Evolutionary conservation across 2,888 invertebrate genomes (phyloP).

Genomic region (Nymphalis urticae): DNA sequence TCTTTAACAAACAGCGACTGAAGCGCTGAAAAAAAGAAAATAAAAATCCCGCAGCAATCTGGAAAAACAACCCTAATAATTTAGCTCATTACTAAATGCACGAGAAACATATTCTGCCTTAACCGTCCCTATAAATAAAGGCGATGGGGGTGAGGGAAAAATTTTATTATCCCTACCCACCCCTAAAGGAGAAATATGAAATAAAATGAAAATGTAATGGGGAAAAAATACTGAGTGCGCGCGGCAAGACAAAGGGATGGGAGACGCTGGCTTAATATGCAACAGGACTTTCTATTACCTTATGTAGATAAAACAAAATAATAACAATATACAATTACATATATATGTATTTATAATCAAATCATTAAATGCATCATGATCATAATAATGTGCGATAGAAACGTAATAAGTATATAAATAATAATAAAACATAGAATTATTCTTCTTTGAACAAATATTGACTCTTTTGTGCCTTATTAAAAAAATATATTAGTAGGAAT

Average conservation of each 20-base stretch:
- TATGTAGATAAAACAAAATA: neutral
- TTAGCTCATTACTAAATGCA: constrained; percentile 77
- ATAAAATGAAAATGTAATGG: constrained; percentile 82
- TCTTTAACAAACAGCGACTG: constrained; percentile 56
- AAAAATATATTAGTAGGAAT: no score
- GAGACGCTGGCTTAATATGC: constrained; percentile 47
- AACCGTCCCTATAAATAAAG: constrained; percentile 77
- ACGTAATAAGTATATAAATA: no score
- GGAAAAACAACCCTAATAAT: constrained; percentile 77
- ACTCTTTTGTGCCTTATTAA: no score
- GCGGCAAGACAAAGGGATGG: constrained; percentile 77
- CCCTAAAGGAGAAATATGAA: constrained; percentile 79
- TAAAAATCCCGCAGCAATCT: constrained; percentile 60
- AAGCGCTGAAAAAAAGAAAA: constrained; percentile 41
- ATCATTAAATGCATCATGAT: no score
- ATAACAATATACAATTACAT: no score
- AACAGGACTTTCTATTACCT: constrained; percentile 42
- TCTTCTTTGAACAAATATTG: no score
- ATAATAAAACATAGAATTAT: no score
- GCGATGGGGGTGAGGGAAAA: constrained; percentile 74
- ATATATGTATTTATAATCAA: no score
- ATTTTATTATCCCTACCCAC: constrained; percentile 72
- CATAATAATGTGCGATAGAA: no score
- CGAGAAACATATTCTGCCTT: constrained; percentile 78
- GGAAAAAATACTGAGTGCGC: constrained; percentile 77